Base-by-base conservation (phyloP, 2,113 vertebrate species). In the Larimichthys crocea region DNA sequence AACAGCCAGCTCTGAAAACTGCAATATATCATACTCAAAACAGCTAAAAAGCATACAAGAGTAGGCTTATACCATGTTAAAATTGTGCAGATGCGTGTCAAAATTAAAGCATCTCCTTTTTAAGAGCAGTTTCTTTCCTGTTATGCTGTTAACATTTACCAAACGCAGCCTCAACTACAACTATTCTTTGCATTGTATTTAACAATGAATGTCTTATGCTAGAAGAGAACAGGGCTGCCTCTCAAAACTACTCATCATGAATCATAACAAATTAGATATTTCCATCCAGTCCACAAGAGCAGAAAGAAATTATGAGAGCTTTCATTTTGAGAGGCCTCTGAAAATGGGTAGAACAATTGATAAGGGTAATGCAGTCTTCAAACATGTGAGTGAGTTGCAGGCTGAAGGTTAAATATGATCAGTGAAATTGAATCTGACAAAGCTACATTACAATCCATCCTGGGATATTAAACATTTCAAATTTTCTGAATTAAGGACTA, bases 401-500 rank as follows among this genome's bases (percentile, higher is more conserved):
- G 67, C 86, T 88, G 90, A 95, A 94, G 90, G 91, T 93, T 95
- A 95, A 94, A 95, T 92, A 95, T 92, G 94, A 93, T 92, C 86
- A 87, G 78, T 72, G 59, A 90, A 93, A 96, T 94, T 94, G 93
- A 92, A 94, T 94, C 87, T 91, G 94, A 95, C 95, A 95, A 94
- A 94, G 90, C 92, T 92, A 94, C 93, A 94, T 95, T 94, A 95
- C 90, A 93, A 95, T 95, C 95, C 94, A 96, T 95, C 95, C 95
- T 91, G 80, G 91, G 91, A 94, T 95, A 96, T 96, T 96, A 95
- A 94, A 95, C 91, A 94, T 95, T 95, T 95, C 93, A 95, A 91
- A 95, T 95, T 93, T 94, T 90, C 84, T 78, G 91, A 94, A 94
- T 95, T 93, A 95, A 94, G 92, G 72, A 92, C 92, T 95, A 96